A percentile compares a stretch with the other conserved stretches of the same genome.
These are phyloP conservation scores for Neocloeon triangulifer DNA, from an alignment of 1,140 invertebrate species.

Conservation along the genomic window DNA sequence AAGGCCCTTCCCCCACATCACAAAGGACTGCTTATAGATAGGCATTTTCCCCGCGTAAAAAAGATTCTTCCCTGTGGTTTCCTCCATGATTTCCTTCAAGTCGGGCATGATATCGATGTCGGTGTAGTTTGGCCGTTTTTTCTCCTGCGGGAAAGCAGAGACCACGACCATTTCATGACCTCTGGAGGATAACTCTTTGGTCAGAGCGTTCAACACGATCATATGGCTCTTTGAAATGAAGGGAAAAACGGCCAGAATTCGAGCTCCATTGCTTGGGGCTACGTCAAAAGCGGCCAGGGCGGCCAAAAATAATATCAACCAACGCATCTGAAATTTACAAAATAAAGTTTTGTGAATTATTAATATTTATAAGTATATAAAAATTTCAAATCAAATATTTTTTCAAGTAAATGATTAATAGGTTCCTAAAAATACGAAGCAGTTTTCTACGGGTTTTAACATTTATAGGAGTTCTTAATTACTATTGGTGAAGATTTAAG, in stretches of 20 bases:
- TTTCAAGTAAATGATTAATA: no score
- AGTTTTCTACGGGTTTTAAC: no score
- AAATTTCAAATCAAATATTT: no score
- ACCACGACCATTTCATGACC: constrained; percentile 18
- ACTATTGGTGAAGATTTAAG: no score
- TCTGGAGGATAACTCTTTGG: constrained; percentile 11
- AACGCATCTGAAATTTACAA: no score
- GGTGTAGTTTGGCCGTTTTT: constrained; percentile 3
- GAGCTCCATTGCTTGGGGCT: constrained; percentile 6
- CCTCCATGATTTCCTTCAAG: neutral
- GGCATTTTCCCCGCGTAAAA: neutral
- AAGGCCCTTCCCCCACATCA: no score
- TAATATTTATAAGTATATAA: no score
- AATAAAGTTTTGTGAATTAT: no score
- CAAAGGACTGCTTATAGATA: neutral
- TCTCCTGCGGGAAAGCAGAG: constrained; percentile 12
- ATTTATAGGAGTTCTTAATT: no score
- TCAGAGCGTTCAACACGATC: constrained; percentile 7
- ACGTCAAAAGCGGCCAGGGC: no score
- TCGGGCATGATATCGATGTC: constrained; percentile 2
- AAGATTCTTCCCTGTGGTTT: neutral
- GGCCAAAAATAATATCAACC: no score
- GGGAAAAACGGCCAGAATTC: constrained; percentile 14
- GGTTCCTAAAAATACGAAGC: no score
- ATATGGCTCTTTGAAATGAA: constrained; percentile 14